These are phyloP conservation scores for Beaufortia kweichowensis DNA, from an alignment of 2,113 vertebrate genomes.

Conservation along the genomic window DNA sequence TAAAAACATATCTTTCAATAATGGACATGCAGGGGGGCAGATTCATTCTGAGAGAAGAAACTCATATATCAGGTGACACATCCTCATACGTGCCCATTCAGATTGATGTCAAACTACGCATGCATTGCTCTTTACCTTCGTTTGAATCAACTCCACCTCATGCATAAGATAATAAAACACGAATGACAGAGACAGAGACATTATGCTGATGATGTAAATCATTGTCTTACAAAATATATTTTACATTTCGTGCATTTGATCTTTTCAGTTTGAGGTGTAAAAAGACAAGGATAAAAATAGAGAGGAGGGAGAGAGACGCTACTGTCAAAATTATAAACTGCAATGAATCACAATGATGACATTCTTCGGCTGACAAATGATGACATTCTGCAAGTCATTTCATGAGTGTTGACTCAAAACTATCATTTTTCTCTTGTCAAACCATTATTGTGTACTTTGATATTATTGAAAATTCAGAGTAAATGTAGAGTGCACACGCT, in stretches of 20 bases:
- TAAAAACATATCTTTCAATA: constrained; percentile 9
- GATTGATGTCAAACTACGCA: constrained; percentile 19
- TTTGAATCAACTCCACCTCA: constrained; percentile 31
- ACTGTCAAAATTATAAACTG: constrained; percentile 5
- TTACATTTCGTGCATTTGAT: constrained; percentile 22
- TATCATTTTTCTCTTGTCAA: constrained; percentile 14
- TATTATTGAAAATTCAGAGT: background rate
- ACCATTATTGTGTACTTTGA: constrained; percentile 6
- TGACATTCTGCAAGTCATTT: background rate
- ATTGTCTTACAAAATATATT: constrained; percentile 32
- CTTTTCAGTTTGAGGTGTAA: constrained; percentile 14
- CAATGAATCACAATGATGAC: background rate
- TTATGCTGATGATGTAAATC: constrained; percentile 25
- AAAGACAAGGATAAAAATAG: background rate
- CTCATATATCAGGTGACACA: constrained; percentile 7
- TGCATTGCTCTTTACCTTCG: constrained; percentile 13
- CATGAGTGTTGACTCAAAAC: constrained; percentile 18
- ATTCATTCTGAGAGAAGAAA: constrained; percentile 19
- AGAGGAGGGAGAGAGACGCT: constrained; percentile 1
- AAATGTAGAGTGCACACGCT: background rate
- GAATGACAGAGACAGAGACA: constrained; percentile 8
- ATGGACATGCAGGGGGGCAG: background rate
- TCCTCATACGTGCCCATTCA: constrained; percentile 25
- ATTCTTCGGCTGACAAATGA: background rate
- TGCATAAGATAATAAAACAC: background rate